Evolutionary conservation across 1,140 invertebrate genomes (phyloP).

Genomic region (Cryptotermes secundus): DNA sequence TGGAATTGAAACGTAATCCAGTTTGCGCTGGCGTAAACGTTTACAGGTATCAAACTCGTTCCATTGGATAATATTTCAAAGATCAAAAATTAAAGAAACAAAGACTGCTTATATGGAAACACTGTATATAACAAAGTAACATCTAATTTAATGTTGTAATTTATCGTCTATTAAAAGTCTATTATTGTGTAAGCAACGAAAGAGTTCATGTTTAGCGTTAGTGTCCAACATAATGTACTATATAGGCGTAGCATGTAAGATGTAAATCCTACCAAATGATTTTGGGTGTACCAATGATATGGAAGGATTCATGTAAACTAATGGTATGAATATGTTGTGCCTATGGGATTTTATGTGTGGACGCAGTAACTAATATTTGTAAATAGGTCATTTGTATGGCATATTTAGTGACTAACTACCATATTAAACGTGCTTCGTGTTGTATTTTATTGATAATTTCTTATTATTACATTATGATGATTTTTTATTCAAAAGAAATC

Average conservation of each 20-base stretch:
- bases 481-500: not conserved
- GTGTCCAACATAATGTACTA: constrained; percentile 3
- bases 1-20: not conserved
- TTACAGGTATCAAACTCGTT: not conserved
- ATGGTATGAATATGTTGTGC: not conserved
- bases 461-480: not conserved
- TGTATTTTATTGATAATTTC: not conserved
- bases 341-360: not conserved
- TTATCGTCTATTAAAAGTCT: not conserved
- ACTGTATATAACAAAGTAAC: not conserved
- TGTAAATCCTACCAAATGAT: not conserved
- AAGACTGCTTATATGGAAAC: constrained; percentile 17
- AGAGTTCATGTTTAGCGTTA: not conserved
- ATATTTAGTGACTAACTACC: not conserved
- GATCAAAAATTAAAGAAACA: not conserved
- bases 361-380: constrained; percentile 15
- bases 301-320: not conserved
- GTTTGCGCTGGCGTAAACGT: constrained; percentile 2
- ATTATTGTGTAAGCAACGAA: constrained; percentile 5
- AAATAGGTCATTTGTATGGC: constrained; percentile 3
- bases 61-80: not conserved
- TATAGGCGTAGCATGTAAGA: not conserved
- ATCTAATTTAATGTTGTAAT: not conserved
- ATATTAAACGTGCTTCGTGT: constrained; percentile 10
- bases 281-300: not conserved